Evolutionary conservation across 2,113 vertebrate species (phyloP), one percentile per base, ranked within the genome.

Genomic region (Mirza zaza): DNA sequence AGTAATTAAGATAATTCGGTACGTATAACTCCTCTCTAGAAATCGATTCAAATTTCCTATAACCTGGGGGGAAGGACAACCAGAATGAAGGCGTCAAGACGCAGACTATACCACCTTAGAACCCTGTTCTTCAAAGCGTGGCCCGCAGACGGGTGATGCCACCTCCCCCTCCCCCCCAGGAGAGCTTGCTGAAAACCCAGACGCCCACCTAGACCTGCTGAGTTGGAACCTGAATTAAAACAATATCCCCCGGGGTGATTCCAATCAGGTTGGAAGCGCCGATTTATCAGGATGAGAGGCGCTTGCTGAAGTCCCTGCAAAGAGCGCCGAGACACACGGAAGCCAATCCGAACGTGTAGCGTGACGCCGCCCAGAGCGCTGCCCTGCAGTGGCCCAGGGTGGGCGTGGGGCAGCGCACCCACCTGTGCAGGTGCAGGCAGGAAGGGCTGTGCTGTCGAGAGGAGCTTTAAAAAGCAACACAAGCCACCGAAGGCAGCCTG

Each of bases 341-440:
- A n/a, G n/a, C 4, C 4, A n/a, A 27, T 27, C 61, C 10, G 39
- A 76, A 27, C 0, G 1, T 0, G 0, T 57, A 32, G 67, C 20
- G n/a, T 18, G 42, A 42, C 11, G 68, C 6, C 29, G 39, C 48
- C 21, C 45, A 18, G 75, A 36, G 18, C 0, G 0, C 34, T 85
- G 9, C 65, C 21, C 59, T 3, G 73, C 23, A 39, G 57, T 4
- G 36, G 55, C 50, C 23, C 11, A 0, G 34, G 57, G 21, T 4
- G 3, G 6, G 11, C 27, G 17, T 6, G 4, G 36, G 21, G 23
- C n/a, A 36, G 48, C 25, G 65, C 1, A 9, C 67, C 32, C 81
- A 32, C 15, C 25, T 63, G 61, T 36, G 68, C 65, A 7, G 32
- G 48, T 25, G 9, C 12, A 85, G 50, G 82, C 42, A 32, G 25